A percentile compares a stretch with the other conserved stretches of the same genome.
Evolutionary conservation across 2,113 vertebrate genomes (phyloP).

Genomic region (Grammatotria lemairii): DNA sequence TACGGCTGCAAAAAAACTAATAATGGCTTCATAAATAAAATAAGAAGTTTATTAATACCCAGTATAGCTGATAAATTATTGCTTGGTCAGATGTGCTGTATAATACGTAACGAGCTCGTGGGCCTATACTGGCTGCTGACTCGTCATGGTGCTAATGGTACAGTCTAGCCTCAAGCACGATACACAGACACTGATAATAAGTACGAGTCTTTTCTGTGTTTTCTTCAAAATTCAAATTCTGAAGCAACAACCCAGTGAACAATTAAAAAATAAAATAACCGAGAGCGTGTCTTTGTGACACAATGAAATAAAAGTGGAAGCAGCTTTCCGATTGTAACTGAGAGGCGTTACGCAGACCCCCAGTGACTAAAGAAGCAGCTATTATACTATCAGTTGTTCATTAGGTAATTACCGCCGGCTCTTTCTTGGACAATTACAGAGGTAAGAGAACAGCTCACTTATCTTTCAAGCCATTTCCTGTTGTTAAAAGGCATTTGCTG

Average conservation of each 20-base stretch:
- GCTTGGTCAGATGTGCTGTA: not conserved
- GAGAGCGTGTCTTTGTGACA: not conserved
- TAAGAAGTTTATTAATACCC: not conserved
- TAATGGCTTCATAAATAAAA: not conserved
- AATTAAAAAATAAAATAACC: not conserved
- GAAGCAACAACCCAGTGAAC: not conserved
- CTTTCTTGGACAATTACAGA: not conserved
- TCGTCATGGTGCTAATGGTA: not conserved
- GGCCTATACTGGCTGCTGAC: not conserved
- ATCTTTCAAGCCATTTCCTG: slow-evolving; percentile 32
- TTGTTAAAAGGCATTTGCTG: slow-evolving; percentile 19
- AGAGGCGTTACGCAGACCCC: not conserved
- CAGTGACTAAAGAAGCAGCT: not conserved
- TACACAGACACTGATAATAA: not conserved
- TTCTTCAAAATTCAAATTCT: not conserved
- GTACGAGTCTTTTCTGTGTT: not conserved
- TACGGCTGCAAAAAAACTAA: not conserved
- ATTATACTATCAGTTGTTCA: slow-evolving; percentile 19
- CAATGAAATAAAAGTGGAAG: not conserved
- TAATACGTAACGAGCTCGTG: not conserved
- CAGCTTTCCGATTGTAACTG: not conserved
- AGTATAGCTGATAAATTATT: not conserved
- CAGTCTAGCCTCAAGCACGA: not conserved
- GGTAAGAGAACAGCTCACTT: not conserved
- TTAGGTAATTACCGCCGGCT: not conserved